Percentiles rank a stretch among this genome's conserved stretches.
These are phyloP conservation scores for Chloebia gouldiae DNA, from an alignment of 2,113 vertebrate genomes.

Conservation along the genomic window DNA sequence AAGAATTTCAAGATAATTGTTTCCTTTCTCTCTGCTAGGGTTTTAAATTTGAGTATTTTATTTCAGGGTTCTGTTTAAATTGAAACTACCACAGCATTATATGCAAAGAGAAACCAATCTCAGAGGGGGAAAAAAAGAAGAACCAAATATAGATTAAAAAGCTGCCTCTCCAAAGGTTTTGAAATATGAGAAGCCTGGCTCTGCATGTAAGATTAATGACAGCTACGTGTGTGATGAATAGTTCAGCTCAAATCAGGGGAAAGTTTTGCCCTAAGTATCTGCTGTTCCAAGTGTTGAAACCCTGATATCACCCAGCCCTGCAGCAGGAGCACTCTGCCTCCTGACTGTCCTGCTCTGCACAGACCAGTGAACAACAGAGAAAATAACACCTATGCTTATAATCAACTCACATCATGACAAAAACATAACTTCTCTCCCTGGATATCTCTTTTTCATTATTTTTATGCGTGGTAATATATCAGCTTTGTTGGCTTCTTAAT, in stretches of 20 bases:
- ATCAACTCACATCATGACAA: neutral
- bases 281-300: neutral
- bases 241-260: slow-evolving; percentile 48
- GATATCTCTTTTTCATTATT: slow-evolving; percentile 3
- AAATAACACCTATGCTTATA: neutral
- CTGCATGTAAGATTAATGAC: slow-evolving; percentile 80
- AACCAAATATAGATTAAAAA: slow-evolving; percentile 81
- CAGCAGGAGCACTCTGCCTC: neutral
- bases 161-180: slow-evolving; percentile 68
- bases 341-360: neutral
- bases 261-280: slow-evolving; percentile 24
- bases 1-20: slow-evolving; percentile 57
- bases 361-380: slow-evolving; percentile 8
- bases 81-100: slow-evolving; percentile 78
- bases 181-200: slow-evolving; percentile 74
- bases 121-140: slow-evolving; percentile 46
- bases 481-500: slow-evolving; percentile 17
- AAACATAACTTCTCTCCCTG: slow-evolving; percentile 30
- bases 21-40: slow-evolving; percentile 51
- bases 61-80: slow-evolving; percentile 75
- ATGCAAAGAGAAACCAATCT: slow-evolving; percentile 81
- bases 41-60: slow-evolving; percentile 72
- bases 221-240: slow-evolving; percentile 58
- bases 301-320: neutral
- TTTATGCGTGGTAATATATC: neutral